phyloP scores from a whole-genome alignment of 2,113 vertebrate genomes.

The Prionailurus bengalensis region DNA sequence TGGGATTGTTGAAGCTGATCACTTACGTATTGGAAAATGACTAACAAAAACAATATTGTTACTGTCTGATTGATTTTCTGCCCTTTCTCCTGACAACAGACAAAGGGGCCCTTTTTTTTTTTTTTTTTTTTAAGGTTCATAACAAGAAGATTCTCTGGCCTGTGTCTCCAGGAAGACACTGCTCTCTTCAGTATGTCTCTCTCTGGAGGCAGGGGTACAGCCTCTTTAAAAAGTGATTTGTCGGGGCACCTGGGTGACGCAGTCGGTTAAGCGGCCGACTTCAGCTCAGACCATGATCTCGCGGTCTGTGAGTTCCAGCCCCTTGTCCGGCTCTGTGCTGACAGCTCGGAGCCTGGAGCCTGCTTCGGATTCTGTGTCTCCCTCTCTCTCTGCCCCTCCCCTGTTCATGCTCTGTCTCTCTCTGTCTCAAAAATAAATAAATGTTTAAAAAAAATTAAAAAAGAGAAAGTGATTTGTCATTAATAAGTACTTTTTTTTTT shows the following conservation, averaged over 20 bases:
- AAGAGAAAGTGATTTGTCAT: background rate
- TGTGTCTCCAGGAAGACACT: background rate
- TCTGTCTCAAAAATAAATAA: no score
- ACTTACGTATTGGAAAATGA: background rate
- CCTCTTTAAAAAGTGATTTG: background rate
- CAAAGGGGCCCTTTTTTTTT: background rate
- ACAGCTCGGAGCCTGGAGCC: no score
- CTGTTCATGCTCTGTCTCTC: no score
- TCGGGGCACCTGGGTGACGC: no score
- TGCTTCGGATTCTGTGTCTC: no score
- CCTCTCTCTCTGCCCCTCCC: no score
- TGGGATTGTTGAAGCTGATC: background rate
- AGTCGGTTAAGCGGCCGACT: no score
- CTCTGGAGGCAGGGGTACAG: background rate
- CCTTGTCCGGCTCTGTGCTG: no score
- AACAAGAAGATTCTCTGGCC: background rate
- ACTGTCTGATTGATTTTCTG: background rate
- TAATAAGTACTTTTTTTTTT: background rate
- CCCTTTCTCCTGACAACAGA: background rate
- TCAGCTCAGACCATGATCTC: no score
- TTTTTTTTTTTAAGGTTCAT: background rate
- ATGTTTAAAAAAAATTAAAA: no score
- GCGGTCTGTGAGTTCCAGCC: no score
- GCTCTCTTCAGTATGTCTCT: background rate
- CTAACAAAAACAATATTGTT: background rate